These are phyloP conservation scores for Sphaerophoria rueppellii DNA, from an alignment of 2,888 invertebrate species.

Conservation along the genomic window DNA sequence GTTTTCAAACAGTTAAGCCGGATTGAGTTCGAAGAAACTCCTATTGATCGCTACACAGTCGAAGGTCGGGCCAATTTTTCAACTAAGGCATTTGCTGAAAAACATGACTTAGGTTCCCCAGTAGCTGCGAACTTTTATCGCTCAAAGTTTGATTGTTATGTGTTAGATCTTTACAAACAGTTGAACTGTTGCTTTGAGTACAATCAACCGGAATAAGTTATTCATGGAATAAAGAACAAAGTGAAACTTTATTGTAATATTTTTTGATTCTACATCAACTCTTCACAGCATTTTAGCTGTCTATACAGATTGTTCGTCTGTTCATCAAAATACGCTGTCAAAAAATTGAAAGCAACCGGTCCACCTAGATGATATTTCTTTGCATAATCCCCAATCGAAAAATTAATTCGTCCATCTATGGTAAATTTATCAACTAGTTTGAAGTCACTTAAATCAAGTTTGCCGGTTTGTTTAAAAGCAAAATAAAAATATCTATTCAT, in stretches of 20 bases:
- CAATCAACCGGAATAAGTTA: background rate
- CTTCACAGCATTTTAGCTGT: constrained; percentile 3
- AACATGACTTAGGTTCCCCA: background rate
- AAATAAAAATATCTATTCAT: constrained; percentile 23
- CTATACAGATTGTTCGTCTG: background rate
- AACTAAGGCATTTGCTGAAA: background rate
- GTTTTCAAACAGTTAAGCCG: background rate
- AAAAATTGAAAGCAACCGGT: background rate
- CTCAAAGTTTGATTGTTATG: background rate
- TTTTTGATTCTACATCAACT: too few species aligned
- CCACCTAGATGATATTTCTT: background rate
- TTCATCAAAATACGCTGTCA: background rate
- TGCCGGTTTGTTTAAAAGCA: background rate
- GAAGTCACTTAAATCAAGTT: background rate
- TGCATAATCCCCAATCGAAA: background rate
- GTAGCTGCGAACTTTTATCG: background rate
- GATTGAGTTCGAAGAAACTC: constrained; percentile 8
- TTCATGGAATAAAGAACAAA: too few species aligned
- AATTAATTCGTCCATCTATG: background rate
- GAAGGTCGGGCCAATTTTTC: constrained; percentile 10
- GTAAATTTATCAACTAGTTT: background rate
- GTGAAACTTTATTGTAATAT: too few species aligned
- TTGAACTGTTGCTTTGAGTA: constrained; percentile 4
- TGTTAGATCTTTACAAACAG: background rate
- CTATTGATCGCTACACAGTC: constrained; percentile 6